Conservation (phyloP, 2,113 vertebrate species). For the Mastomys natalensis region DNA sequence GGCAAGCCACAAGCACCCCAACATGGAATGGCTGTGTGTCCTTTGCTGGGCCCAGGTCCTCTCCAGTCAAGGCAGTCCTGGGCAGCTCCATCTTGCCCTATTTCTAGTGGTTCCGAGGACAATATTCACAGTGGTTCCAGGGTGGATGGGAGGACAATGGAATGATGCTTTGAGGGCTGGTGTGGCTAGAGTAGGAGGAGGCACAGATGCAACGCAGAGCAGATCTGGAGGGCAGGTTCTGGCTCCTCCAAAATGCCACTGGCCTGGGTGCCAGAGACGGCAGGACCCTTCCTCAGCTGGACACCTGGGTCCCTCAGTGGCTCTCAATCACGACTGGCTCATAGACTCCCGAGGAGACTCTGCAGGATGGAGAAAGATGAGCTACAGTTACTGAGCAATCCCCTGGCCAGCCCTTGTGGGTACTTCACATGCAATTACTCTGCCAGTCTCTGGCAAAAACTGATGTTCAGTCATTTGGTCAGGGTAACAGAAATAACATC, state of each 20-base stretch:
- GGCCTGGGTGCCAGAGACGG: slow-evolving; percentile 52
- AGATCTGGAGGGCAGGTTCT: neutral
- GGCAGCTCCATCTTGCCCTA: neutral
- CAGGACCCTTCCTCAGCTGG: slow-evolving; percentile 81
- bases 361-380: slow-evolving; percentile 78
- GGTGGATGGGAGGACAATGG: slow-evolving; percentile 42
- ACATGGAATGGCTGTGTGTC: neutral
- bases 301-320: slow-evolving; percentile 89
- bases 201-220: slow-evolving; percentile 54
- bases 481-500: neutral
- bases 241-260: slow-evolving; percentile 83
- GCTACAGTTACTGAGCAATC: neutral
- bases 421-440: neutral
- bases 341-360: slow-evolving; percentile 94
- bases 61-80: neutral
- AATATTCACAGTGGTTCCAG: slow-evolving; percentile 85
- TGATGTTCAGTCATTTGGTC: neutral
- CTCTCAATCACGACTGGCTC: slow-evolving; percentile 98
- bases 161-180: slow-evolving; percentile 76
- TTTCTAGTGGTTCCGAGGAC: slow-evolving; percentile 82
- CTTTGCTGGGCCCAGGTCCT: neutral
- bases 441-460: neutral
- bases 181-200: slow-evolving; percentile 49
- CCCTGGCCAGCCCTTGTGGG: neutral
- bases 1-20: neutral